Base-by-base conservation (phyloP, 1,140 invertebrate species). In the Trypoxylus dichotomus region DNA sequence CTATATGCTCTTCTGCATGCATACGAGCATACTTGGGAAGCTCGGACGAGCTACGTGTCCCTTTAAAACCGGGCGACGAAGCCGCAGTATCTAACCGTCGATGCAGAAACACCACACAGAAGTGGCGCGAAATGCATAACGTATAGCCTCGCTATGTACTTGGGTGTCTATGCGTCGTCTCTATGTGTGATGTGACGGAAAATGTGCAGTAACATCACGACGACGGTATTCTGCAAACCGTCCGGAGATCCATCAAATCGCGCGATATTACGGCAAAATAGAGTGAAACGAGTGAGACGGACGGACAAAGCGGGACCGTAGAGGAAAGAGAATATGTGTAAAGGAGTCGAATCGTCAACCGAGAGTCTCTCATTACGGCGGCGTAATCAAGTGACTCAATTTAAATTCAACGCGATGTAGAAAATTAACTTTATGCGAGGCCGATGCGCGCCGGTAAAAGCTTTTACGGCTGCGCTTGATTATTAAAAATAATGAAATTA, bases 401-500 rank as follows among this genome's bases (percentile, higher is more conserved):
- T 63, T 63, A 63, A 63, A 63, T 63, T 63, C 60, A 63, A 63
- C 60, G 60, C 60, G 1, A 63, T 63, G 60, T 63, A 63, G 60
- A 7, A 63, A 63, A 63, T 63, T 63, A 63, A 63, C 60, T 27
- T 27, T 63, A 63, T 24, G 21, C 19, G 60, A 27, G n/a, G 60
- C 25, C 25, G 21, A 63, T 63, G 60, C 60, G 60, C 21, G 8
- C 19, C 19, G 60, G 21, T 63, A 24, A 63, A 63, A 63, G 60
- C 60, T 63, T 63, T 63, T 63, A 63, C 19, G 7, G 47, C 47
- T 13, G 47, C 47, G 47, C 47, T n/a, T 19, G 60, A 63, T 63
- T 63, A 63, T 63, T 63, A 63, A 63, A 63, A 63, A 63, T 63
- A 63, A 63, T 63, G 60, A 63, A 63, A 63, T 63, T 63, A 63